Conservation (phyloP, 2,888 invertebrate genomes). For the Mythimna pallens region DNA sequence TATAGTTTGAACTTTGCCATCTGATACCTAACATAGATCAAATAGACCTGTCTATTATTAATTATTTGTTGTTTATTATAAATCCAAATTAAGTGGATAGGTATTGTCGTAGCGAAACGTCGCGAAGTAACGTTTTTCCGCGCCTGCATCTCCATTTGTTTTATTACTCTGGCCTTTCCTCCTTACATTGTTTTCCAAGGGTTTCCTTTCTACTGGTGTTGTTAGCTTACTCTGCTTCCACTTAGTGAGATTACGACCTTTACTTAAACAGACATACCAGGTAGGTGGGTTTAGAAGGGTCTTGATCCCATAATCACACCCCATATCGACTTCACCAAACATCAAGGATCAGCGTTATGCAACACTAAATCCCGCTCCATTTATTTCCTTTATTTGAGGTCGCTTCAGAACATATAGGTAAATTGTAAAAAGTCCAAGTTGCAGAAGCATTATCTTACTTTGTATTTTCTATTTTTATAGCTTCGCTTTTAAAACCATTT, state of each 20-base stretch:
- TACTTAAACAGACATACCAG: conserved; percentile 19
- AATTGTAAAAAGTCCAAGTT: conserved; percentile 33
- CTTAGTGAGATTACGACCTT: conserved; percentile 37
- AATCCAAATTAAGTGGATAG: conserved; percentile 6
- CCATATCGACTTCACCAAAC: conserved; percentile 48
- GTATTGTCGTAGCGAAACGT: not conserved
- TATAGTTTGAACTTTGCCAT: conserved; percentile 16
- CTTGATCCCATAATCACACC: conserved; percentile 39
- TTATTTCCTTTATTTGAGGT: conserved; percentile 45
- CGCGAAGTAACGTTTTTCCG: conserved; percentile 20
- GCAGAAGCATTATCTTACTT: conserved; percentile 35
- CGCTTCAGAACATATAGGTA: conserved; percentile 17
- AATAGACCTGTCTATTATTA: conserved; percentile 6
- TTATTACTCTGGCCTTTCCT: conserved; percentile 50
- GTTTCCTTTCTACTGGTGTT: conserved; percentile 26
- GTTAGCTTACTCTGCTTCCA: conserved; percentile 30
- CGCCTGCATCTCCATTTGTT: conserved; percentile 34
- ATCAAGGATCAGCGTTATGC: conserved; percentile 37
- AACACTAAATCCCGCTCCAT: conserved; percentile 23
- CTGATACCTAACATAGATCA: conserved; percentile 38
- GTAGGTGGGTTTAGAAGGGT: conserved; percentile 34
- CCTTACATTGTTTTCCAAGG: conserved; percentile 43
- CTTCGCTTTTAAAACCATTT: conserved; percentile 58
- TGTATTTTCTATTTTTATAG: conserved; percentile 49
- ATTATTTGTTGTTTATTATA: conserved; percentile 19